Conservation (phyloP, 23 tunicate species). For the Aplidium turbinatum region DNA sequence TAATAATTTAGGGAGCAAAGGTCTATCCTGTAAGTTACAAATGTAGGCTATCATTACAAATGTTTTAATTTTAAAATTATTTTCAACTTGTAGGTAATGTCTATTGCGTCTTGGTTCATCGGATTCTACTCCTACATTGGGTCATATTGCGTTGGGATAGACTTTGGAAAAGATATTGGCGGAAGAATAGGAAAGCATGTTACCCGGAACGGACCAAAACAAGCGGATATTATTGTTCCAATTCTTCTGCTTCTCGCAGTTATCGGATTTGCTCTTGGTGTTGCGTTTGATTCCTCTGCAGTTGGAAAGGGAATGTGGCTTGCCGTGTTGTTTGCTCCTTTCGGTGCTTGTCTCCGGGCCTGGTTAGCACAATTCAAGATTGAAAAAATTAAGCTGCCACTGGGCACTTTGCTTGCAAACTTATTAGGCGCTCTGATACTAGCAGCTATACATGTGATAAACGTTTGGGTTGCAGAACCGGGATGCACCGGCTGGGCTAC, state of each 20-base stretch:
- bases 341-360: constrained; percentile 42
- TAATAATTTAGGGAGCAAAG: no score
- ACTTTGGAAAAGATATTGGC: constrained; percentile 50
- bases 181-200: constrained; percentile 32
- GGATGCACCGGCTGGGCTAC: constrained; percentile 24
- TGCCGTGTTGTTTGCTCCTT: constrained; percentile 48
- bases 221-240: constrained; percentile 7
- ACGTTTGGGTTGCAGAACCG: constrained; percentile 14
- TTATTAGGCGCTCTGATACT: constrained; percentile 32
- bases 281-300: constrained; percentile 29
- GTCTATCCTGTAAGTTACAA: no score
- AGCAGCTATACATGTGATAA: constrained; percentile 40
- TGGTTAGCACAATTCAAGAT: constrained; percentile 23
- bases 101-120: constrained; percentile 43
- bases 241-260: constrained; percentile 16
- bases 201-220: constrained; percentile 32
- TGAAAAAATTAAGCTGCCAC: constrained; percentile 39
- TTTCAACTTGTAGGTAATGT: constrained; percentile 29
- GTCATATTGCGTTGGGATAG: constrained; percentile 32
- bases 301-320: constrained; percentile 39
- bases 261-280: constrained; percentile 41
- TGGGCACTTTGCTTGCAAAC: constrained; percentile 48
- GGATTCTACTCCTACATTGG: constrained; percentile 48
- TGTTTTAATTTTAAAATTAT: background rate
- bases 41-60: no score